phyloP scores from a whole-genome alignment of 1,140 invertebrate species.

The Oryctes rhinoceros region DNA sequence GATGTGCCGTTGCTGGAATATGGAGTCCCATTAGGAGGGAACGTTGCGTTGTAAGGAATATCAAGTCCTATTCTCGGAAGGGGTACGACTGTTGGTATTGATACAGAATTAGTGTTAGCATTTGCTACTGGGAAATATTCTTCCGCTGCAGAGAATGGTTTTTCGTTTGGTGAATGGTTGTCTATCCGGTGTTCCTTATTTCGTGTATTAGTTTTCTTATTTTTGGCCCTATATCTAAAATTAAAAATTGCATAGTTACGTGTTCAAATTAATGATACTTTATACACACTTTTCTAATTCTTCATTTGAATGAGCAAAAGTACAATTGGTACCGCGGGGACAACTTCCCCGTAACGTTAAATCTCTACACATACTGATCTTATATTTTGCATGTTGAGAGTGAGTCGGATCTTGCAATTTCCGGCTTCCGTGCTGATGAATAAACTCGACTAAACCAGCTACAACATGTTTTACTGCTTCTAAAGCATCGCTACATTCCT shows the following conservation, averaged over 20 bases:
- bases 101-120: conserved; percentile 53
- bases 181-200: conserved; percentile 57
- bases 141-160: conserved; percentile 51
- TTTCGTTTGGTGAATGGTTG: conserved; percentile 55
- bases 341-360: conserved; percentile 79
- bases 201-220: conserved; percentile 63
- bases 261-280: conserved; percentile 48
- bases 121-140: conserved; percentile 53
- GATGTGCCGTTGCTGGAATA: conserved; percentile 48
- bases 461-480: conserved; percentile 85
- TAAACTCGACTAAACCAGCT: conserved; percentile 84
- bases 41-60: conserved; percentile 44
- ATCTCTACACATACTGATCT: conserved; percentile 92
- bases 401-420: conserved; percentile 68
- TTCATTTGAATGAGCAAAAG: conserved; percentile 91
- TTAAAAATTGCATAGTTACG: conserved; percentile 56
- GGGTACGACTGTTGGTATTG: conserved; percentile 54
- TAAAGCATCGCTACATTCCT: conserved; percentile 78
- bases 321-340: conserved; percentile 86
- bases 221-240: conserved; percentile 64
- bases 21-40: conserved; percentile 44
- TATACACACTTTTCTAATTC: conserved; percentile 85
- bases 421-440: conserved; percentile 79
- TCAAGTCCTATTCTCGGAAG: conserved; percentile 50
- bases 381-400: conserved; percentile 81